Evolutionary conservation across 2,113 vertebrate species (phyloP), one percentile per base, ranked within the genome.

Genomic region (Sminthopsis crassicaudata): DNA sequence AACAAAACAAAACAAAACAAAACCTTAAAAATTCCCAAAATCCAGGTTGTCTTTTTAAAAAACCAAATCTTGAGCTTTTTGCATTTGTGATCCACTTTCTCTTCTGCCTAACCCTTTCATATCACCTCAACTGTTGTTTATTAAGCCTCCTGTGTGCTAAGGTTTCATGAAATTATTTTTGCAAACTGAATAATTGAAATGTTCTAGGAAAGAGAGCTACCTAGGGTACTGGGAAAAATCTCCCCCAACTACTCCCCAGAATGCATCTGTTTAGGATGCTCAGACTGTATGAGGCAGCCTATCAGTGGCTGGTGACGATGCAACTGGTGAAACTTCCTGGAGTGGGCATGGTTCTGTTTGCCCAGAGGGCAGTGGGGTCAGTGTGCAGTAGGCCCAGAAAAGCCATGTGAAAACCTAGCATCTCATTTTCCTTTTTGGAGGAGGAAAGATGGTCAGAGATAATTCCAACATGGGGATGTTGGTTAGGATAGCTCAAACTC

Each of bases 341-440:
- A 7, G n/a, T 42, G 67, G 36, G n/a, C n/a, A 84, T 84, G 67
- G 67, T 84, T 84, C 6, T 84, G 67, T 84, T 84, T 84, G 67
- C 67, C 67, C 67, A 84, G 48, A 90, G 89, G 89, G 89, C 89
- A 48, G 89, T 27, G 27, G 89, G 89, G 52, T 92, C 14, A 3
- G 30, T 19, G 36, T 94, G 95, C 55, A 22, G 93, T 90, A 46
- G 93, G 94, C 36, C 90, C 0, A 3, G 94, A 96, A 95, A 94
- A 95, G 91, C 96, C 67, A 5, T 48, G 91, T 96, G 94, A 60
- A 95, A 94, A 91, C 90, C 90, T 93, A 89, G 90, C 53, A 42
- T 95, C 91, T 84, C 57, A 42, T 93, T 91, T 51, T n/a, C 12
- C 16, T 96, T 92, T 48, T 95, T 36, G 0, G 23, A 88, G 89